These are phyloP conservation scores for Norana najaformis DNA, from an alignment of 2,888 invertebrate species.

Conservation along the genomic window DNA sequence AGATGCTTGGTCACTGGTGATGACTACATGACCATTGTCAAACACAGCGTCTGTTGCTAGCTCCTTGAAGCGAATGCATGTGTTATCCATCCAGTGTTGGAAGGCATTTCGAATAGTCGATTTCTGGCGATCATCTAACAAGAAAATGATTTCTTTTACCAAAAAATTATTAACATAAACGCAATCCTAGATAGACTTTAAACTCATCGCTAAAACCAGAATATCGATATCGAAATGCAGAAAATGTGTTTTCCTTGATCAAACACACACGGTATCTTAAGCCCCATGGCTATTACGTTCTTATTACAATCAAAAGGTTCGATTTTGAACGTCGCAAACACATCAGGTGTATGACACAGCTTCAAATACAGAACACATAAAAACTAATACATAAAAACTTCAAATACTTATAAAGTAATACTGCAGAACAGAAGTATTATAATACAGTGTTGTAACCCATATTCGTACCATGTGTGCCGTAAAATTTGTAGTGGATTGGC, in stretches of 20 bases:
- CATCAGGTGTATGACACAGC: not conserved
- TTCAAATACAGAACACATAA: no score
- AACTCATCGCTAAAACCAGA: not conserved
- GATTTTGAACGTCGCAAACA: not conserved
- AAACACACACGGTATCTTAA: not conserved
- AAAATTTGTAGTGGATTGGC: conserved; percentile 39
- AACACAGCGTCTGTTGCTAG: not conserved
- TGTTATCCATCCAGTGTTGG: conserved; percentile 37
- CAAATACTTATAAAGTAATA: no score
- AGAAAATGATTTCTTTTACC: not conserved
- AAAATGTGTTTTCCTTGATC: not conserved
- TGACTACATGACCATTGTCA: not conserved
- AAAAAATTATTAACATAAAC: no score
- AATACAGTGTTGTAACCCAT: not conserved
- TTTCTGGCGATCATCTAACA: conserved; percentile 27
- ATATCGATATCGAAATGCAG: not conserved
- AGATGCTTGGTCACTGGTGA: not conserved
- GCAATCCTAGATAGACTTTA: no score
- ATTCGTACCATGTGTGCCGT: conserved; percentile 36
- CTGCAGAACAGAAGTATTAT: no score
- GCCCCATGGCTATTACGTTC: not conserved
- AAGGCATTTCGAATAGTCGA: conserved; percentile 36
- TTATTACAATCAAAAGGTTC: not conserved
- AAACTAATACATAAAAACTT: no score
- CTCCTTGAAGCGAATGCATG: conserved; percentile 39